phyloP scores from a whole-genome alignment of 2,797 vertebrate genomes.

The Somateria mollissima region DNA sequence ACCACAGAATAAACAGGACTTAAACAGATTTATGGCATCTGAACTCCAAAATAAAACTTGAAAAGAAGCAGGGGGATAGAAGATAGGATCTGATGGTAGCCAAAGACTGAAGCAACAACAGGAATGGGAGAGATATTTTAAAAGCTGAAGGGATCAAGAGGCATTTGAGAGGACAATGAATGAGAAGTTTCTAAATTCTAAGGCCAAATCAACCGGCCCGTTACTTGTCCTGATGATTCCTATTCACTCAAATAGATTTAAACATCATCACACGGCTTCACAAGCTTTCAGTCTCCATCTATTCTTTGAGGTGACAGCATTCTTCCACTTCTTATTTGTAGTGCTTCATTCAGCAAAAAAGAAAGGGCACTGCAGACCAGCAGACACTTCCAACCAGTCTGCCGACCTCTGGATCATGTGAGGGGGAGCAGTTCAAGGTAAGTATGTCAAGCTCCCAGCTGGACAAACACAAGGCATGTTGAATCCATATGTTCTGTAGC shows the following conservation, averaged over 20 bases:
- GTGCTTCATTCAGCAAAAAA: not conserved
- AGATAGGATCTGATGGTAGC: not conserved
- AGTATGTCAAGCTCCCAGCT: not conserved
- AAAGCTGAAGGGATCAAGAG: not conserved
- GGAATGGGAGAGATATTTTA: not conserved
- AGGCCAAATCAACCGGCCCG: conserved; percentile 37
- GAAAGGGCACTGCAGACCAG: not conserved
- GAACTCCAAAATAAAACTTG: not conserved
- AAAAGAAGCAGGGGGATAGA: not conserved
- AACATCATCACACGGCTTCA: not conserved
- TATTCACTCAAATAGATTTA: not conserved
- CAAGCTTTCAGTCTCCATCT: not conserved
- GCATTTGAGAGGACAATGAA: conserved; percentile 27
- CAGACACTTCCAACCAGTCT: not conserved
- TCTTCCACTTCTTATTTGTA: not conserved
- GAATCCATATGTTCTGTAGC: conserved; percentile 10
- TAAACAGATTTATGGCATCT: not conserved
- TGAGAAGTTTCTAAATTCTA: conserved; percentile 16
- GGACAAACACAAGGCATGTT: conserved; percentile 26
- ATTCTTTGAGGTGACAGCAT: not conserved
- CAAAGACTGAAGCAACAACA: not conserved
- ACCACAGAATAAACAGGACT: not conserved
- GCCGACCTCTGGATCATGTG: not conserved
- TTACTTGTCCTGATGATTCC: not conserved
- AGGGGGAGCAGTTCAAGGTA: not conserved